Percentiles rank a stretch among this genome's conserved stretches.
These are phyloP conservation scores for Acanthurus leucopareius DNA, from an alignment of 2,797 vertebrate genomes.

Conservation along the genomic window DNA sequence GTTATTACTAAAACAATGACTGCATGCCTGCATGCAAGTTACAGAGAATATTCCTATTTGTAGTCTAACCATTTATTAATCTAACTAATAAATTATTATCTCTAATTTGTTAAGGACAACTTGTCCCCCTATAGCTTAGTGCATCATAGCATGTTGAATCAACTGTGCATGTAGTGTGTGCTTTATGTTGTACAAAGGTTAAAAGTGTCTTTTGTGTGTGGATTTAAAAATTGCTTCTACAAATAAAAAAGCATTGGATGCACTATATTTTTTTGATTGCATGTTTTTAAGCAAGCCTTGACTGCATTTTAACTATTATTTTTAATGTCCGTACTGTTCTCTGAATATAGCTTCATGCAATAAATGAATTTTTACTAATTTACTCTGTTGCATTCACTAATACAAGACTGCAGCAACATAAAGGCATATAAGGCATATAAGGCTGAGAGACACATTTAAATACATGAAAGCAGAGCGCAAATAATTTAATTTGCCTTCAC, in stretches of 20 bases:
- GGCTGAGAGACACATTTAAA: slow-evolving; percentile 20
- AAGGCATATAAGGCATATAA: neutral
- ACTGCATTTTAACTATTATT: neutral
- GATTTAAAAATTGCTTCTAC: neutral
- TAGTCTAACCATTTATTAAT: slow-evolving; percentile 12
- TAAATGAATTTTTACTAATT: neutral
- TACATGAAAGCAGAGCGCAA: slow-evolving; percentile 28
- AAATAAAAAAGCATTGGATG: neutral
- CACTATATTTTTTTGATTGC: neutral
- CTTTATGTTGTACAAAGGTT: neutral
- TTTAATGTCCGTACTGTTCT: neutral
- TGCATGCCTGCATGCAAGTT: slow-evolving; percentile 23
- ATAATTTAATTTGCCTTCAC: slow-evolving; percentile 41
- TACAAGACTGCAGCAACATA: slow-evolving; percentile 18
- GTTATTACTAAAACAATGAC: slow-evolving; percentile 37
- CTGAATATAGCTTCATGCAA: neutral
- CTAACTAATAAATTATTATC: too few relatives aligned
- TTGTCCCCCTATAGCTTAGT: slow-evolving; percentile 2
- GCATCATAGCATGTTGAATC: neutral
- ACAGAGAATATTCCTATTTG: slow-evolving; percentile 44
- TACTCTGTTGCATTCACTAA: neutral
- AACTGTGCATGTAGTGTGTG: neutral
- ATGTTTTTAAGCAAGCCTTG: neutral
- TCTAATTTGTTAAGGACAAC: slow-evolving; percentile 1
- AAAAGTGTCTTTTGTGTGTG: neutral